phyloP scores from a whole-genome alignment of 2,797 vertebrate genomes.

The Simalia tracyae region DNA sequence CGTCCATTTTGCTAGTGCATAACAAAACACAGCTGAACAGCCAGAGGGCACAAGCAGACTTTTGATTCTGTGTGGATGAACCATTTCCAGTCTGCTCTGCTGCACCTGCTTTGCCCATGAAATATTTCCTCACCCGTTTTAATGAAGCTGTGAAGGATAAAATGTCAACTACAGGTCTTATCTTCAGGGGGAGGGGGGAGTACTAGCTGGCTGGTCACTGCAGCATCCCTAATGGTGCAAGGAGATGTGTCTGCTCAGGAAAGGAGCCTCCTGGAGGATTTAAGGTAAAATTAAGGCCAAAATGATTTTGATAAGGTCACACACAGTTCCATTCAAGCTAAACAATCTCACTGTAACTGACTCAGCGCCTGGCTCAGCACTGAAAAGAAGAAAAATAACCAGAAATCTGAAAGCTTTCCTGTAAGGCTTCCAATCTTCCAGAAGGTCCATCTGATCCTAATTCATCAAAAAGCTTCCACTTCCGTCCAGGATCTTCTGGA shows the following conservation, averaged over 20 bases:
- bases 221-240: background rate
- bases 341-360: background rate
- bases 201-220: background rate
- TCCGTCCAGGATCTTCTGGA: background rate
- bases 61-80: slow-evolving; percentile 19
- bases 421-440: background rate
- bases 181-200: background rate
- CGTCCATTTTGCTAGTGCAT: background rate
- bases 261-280: background rate
- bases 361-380: background rate
- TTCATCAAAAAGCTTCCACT: background rate
- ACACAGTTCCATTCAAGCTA: background rate
- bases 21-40: slow-evolving; percentile 28
- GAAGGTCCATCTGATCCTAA: background rate
- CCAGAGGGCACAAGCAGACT: slow-evolving; percentile 20
- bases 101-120: slow-evolving; percentile 10
- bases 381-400: background rate
- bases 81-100: background rate
- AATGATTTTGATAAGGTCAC: background rate
- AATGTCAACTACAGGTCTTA: background rate
- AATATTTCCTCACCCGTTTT: background rate
- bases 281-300: background rate
- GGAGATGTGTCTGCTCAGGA: background rate
- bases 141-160: background rate
- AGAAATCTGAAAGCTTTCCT: background rate